Evolutionary conservation across 2,113 vertebrate genomes (phyloP), one percentile per base, ranked within the genome.

Genomic region (Xiphophorus maculatus): DNA sequence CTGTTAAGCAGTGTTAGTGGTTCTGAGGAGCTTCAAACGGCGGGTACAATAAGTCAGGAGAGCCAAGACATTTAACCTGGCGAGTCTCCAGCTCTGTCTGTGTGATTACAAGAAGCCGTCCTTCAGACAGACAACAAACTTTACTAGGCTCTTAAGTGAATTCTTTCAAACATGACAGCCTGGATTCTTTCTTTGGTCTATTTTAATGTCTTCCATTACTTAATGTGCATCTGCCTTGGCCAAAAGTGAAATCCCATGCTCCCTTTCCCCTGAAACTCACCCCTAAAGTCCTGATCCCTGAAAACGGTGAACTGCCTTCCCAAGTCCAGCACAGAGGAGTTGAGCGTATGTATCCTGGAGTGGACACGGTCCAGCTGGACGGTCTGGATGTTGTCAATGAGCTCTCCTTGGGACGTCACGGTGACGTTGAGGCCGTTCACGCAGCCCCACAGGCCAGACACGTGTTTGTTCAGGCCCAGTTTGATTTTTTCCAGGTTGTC

Each of bases 381-480:
- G 3, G 89, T 92, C 51, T 96, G 92, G 70, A 96, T 94, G 82
- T 93, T 94, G 42, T 95, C 85, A 48, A 98, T 93, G 65, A 93
- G 71, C 7, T 93, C 90, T 0, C 92, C 92, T 0, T 96, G 96
- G 1, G 81, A 82, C 11, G 80, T 84, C 14, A 95, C 85, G 0
- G 96, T 96, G 88, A 90, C 83, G 65, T 97, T 98, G 74, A 96
- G 90, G 35, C 95, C 96, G 60, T 93, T 93, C 9, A 97, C 90
- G 13, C 94, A 95, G 2, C 48, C 93, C 97, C 97, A 97, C 70
- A 98, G 93, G 33, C 94, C 95, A 0, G 96, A 94, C 54, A 98
- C 94, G 0, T 98, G 97, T 64, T 88, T 91, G 86, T 94, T 93
- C 73, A 98, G 95, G 63, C 95, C 96, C 9, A 96, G 95, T 0